These are phyloP conservation scores for Orestias chungarensis DNA, from an alignment of 2,797 vertebrate genomes.

Conservation along the genomic window DNA sequence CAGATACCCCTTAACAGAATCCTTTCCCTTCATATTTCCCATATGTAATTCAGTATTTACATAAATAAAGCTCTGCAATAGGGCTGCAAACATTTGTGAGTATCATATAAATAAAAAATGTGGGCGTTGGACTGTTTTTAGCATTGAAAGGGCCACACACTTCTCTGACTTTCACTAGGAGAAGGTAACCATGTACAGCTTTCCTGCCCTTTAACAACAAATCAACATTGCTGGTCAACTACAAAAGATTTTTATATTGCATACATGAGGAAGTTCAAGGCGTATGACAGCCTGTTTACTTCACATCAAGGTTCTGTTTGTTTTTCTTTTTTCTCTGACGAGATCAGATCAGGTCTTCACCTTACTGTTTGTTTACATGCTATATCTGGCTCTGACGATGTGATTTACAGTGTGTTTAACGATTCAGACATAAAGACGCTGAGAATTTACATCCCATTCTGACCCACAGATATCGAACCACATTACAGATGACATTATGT, in stretches of 20 bases:
- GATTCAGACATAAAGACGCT: slow-evolving; percentile 25
- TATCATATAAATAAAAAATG: background rate
- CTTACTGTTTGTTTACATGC: slow-evolving; percentile 33
- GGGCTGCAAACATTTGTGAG: background rate
- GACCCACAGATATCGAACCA: background rate
- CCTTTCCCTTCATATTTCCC: background rate
- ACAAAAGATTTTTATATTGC: background rate
- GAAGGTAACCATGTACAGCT: background rate
- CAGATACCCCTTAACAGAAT: background rate
- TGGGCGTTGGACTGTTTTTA: background rate
- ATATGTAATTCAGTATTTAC: no score
- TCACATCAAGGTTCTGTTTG: background rate
- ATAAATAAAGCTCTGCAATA: background rate
- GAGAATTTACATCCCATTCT: background rate
- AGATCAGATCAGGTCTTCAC: background rate
- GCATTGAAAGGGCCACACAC: no score
- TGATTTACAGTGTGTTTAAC: slow-evolving; percentile 45
- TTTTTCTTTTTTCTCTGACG: background rate
- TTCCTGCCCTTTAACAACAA: background rate
- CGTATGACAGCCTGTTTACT: no score
- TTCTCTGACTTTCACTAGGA: no score
- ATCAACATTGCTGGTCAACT: background rate
- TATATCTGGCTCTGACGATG: slow-evolving; percentile 23
- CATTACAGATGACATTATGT: no score
- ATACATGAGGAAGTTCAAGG: background rate